Evolutionary conservation across 2,797 vertebrate genomes (phyloP), one percentile per base, ranked within the genome.

Genomic region (Intellagama lesueurii): DNA sequence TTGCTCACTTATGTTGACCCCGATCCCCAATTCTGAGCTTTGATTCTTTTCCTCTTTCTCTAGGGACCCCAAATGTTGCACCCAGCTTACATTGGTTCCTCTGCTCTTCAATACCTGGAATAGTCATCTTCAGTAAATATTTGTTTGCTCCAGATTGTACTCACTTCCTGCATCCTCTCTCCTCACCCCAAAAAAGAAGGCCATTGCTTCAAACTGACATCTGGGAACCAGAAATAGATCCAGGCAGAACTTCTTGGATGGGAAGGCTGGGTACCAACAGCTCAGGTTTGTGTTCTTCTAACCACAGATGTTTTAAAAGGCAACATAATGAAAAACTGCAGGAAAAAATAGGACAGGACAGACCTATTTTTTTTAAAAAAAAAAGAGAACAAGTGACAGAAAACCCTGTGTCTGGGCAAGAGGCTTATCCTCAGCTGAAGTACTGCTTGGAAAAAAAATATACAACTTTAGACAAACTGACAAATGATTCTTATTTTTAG

Each of bases 351-450:
- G 94, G 94, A 95, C 94, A 95, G 92, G 93, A 88, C 93, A 66
- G 56, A 77, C 28, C 35, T 86, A 19, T 22, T 95, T 95, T 95
- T 95, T 96, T 94, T 95, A 94, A 94, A 94, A 94, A 90, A 94
- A 93, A 92, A 75, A 90, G 89, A 60, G 82, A 64, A 81, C 94
- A 91, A 95, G 93, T 94, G 95, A 91, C 94, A 93, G 90, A 86
- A 88, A 94, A 93, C 91, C 94, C 94, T 0, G 0, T 92, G 93
- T 95, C 95, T 93, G 90, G 94, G 92, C 94, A 94, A 95, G 88
- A 86, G 89, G 83, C 89, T 88, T 90, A 93, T 93, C 94, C 93
- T 92, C 87, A 30, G 66, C 88, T 75, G 0, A 90, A 92, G 60
- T 68, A 83, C 89, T 91, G 91, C 72, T 93, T 89, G 35, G 91